These are phyloP conservation scores for Argyra leucocephala DNA, from an alignment of 2,888 invertebrate species.

Conservation along the genomic window DNA sequence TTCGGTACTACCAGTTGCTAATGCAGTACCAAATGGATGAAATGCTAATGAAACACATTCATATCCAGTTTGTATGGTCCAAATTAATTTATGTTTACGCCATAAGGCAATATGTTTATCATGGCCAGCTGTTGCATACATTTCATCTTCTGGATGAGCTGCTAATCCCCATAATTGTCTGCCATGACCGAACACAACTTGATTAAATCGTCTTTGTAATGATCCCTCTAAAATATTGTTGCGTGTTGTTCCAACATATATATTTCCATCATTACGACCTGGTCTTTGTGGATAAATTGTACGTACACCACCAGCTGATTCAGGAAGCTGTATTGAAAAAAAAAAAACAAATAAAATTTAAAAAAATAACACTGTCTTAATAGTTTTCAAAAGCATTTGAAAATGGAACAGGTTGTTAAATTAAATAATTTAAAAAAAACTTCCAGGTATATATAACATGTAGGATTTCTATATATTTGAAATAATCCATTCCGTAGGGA, in stretches of 20 bases:
- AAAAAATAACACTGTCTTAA: too few species aligned
- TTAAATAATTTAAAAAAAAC: too few species aligned
- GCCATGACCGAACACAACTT: conserved; percentile 80
- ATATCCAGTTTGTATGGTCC: conserved; percentile 79
- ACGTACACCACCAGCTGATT: conserved; percentile 77
- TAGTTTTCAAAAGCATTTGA: too few species aligned
- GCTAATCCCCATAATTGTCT: conserved; percentile 80
- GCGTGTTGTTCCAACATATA: conserved; percentile 82
- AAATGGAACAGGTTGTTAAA: too few species aligned
- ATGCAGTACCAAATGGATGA: conserved; percentile 77
- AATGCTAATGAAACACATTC: conserved; percentile 82
- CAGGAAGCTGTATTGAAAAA: conserved; percentile 57
- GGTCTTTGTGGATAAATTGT: conserved; percentile 82
- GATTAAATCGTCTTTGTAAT: conserved; percentile 76
- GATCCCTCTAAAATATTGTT: conserved; percentile 87
- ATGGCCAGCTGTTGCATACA: conserved; percentile 85
- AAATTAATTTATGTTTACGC: conserved; percentile 79
- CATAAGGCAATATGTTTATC: conserved; percentile 85
- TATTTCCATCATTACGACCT: conserved; percentile 78
- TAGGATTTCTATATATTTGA: too few species aligned
- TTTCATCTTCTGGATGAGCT: conserved; percentile 81
- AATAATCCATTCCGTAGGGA: too few species aligned
- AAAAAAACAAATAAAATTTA: too few species aligned
- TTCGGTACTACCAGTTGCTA: conserved; percentile 82
- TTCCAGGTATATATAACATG: too few species aligned